Evolutionary conservation across 1,140 invertebrate genomes (phyloP).

Genomic region (Heliconius nattereri): DNA sequence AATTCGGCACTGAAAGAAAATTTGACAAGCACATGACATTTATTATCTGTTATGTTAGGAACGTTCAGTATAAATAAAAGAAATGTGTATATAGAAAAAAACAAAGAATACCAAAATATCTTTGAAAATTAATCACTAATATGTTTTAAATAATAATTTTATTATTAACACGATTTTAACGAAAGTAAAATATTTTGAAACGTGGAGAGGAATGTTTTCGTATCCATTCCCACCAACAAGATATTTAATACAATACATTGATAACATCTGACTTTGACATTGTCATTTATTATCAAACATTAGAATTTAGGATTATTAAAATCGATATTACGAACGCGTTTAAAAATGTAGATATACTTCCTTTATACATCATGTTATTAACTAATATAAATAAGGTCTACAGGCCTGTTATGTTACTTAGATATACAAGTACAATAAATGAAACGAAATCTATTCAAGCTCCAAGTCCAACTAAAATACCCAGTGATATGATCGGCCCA

Average conservation of each 20-base stretch:
- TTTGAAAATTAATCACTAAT: background rate
- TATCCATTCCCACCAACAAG: background rate
- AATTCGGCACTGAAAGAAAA: constrained; percentile 58
- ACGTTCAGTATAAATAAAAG: background rate
- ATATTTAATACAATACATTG: background rate
- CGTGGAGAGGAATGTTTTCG: background rate
- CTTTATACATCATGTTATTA: constrained; percentile 17
- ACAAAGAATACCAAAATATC: background rate
- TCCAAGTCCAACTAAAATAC: constrained; percentile 69
- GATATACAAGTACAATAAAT: constrained; percentile 47
- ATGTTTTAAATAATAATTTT: no score
- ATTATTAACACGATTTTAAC: background rate
- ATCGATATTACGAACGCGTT: background rate
- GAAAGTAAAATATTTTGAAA: background rate
- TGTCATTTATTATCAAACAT: constrained; percentile 19
- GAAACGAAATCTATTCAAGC: constrained; percentile 57
- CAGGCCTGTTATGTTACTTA: constrained; percentile 16
- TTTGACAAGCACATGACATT: constrained; percentile 31
- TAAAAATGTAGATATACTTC: constrained; percentile 14
- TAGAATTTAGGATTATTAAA: background rate
- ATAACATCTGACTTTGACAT: constrained; percentile 16
- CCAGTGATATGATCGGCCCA: constrained; percentile 85
- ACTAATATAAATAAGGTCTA: constrained; percentile 16
- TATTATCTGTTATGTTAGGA: background rate
- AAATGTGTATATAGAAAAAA: background rate